Evolutionary conservation across 2,113 vertebrate species (phyloP).

Genomic region (Callipepla squamata): DNA sequence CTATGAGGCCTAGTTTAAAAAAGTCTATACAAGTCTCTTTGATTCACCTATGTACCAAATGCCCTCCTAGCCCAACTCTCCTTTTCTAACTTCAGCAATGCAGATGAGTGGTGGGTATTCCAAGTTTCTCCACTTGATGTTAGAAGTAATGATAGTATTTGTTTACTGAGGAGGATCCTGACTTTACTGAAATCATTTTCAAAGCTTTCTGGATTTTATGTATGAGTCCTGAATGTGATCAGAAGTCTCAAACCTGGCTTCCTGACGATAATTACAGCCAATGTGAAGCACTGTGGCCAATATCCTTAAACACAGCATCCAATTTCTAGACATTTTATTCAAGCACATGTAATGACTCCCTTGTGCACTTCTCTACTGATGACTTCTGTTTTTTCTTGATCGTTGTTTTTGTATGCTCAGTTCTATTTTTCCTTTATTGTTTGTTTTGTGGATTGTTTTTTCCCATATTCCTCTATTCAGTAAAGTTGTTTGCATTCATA

Average conservation of each 20-base stretch:
- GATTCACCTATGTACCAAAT: not conserved
- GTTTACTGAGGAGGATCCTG: not conserved
- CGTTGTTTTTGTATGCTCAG: not conserved
- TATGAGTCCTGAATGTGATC: not conserved
- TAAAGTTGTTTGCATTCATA: not conserved
- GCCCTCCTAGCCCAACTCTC: not conserved
- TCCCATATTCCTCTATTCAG: not conserved
- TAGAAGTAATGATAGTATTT: not conserved
- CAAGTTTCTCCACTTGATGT: not conserved
- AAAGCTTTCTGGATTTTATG: not conserved
- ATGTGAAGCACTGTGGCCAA: not conserved
- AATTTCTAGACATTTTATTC: not conserved
- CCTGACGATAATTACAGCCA: not conserved
- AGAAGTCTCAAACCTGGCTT: not conserved
- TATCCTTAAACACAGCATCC: not conserved
- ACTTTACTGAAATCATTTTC: not conserved
- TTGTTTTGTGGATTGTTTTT: not conserved
- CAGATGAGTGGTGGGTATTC: not conserved
- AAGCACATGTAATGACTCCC: not conserved
- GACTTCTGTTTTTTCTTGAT: not conserved
- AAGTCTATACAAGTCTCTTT: no score
- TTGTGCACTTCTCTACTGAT: not conserved
- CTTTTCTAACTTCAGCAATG: not conserved
- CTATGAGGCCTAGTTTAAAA: no score
- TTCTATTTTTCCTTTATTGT: not conserved